Base-by-base conservation (phyloP, 2,113 vertebrate species). In the Nettapus auritus region DNA sequence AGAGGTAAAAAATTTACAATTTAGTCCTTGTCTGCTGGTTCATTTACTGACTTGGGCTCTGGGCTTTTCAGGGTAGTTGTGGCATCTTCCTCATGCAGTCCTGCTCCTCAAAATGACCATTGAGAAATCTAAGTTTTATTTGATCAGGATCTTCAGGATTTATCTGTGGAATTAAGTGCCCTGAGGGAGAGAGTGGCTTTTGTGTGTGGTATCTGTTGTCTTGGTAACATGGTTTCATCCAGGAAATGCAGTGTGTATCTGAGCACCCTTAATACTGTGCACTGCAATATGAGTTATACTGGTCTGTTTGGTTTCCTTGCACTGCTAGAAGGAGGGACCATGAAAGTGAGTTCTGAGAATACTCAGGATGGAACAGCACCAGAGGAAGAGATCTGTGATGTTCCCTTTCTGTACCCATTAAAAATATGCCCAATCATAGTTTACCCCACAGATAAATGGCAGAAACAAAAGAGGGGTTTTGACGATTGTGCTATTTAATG, bases 351-450 rank as follows among this genome's bases (percentile, higher is more conserved):
- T 2, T 4, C 11, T 92, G 48, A 5, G 8, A 85, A 81, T 86
- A 64, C 19, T 15, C 73, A 38, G n/a, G 50, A 40, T 55, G 86
- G 84, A 78, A 84, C 34, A 93, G 53, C 34, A 40, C 19, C 64
- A 23, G 67, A 60, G 69, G 55, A 74, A 33, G 60, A 83, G 44
- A 93, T 38, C 63, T 46, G 83, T 95, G 81, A 84, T 0, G 1
- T 44, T 92, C 11, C 70, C 77, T 67, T 90, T 96, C 93, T 92
- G 88, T 76, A 89, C 81, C 93, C 76, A 69, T 87, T 95, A 92
- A 95, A 96, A 92, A 83, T 85, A 73, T 25, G 66, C 76, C 83
- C 89, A 73, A 89, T 86, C 60, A 74, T 76, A 84, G 87, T 91
- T 96, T 84, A 77, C 20, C 88, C 90, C 92, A 88, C 86, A 92